phyloP scores from a whole-genome alignment of 2,797 vertebrate genomes.

The Poeciliopsis presidionis region DNA sequence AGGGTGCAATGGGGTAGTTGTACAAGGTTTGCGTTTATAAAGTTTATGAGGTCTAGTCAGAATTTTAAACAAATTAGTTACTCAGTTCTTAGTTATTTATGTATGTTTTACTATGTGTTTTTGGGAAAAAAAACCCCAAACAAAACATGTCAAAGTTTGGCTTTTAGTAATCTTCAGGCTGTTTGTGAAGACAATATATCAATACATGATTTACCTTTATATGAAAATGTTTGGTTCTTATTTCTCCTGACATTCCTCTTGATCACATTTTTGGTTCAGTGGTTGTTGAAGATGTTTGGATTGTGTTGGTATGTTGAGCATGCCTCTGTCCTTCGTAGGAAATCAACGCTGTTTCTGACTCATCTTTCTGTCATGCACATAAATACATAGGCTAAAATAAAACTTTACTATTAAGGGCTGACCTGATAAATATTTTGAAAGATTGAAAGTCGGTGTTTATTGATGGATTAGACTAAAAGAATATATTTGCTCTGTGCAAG shows the following conservation, averaged over 20 bases:
- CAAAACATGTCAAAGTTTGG: background rate
- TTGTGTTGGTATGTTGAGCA: background rate
- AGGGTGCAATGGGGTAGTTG: slow-evolving; percentile 17
- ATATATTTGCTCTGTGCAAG: background rate
- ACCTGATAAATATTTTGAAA: background rate
- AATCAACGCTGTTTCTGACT: background rate
- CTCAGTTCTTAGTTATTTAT: slow-evolving; percentile 2
- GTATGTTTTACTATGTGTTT: background rate
- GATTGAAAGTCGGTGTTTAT: background rate
- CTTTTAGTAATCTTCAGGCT: background rate
- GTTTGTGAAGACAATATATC: background rate
- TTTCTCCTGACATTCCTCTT: background rate
- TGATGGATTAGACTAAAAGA: background rate
- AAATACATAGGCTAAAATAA: background rate
- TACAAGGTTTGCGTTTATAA: slow-evolving; percentile 10
- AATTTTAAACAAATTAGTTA: slow-evolving; percentile 1
- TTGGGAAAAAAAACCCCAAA: rapidly evolving
- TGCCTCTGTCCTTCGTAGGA: background rate
- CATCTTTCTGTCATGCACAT: background rate
- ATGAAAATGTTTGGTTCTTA: background rate
- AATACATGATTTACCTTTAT: background rate
- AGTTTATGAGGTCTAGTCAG: slow-evolving; percentile 13
- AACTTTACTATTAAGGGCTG: background rate
- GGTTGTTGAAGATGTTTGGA: background rate
- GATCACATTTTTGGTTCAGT: background rate